A percentile compares a stretch with the other conserved stretches of the same genome.
phyloP scores from a whole-genome alignment of 2,888 invertebrate genomes.

The Papilio demoleus region DNA sequence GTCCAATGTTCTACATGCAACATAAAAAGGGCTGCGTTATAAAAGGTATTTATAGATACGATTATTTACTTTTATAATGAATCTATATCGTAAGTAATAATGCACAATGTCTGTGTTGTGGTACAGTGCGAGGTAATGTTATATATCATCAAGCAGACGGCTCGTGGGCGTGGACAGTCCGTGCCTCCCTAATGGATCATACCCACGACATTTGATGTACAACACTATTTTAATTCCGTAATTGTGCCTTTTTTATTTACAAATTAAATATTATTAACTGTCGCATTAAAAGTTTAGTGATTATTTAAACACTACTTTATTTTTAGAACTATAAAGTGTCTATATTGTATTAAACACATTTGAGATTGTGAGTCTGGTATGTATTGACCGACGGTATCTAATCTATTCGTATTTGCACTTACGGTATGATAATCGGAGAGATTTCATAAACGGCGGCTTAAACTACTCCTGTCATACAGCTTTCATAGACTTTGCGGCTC shows the following conservation, averaged over 20 bases:
- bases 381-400: no score
- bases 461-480: constrained; percentile 13
- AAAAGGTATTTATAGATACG: no score
- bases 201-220: neutral
- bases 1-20: no score
- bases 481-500: neutral
- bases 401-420: neutral
- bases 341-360: neutral
- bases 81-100: no score
- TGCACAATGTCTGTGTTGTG: neutral
- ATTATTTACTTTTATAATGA: no score
- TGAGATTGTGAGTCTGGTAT: no score
- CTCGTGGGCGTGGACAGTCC: neutral
- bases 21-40: no score
- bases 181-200: neutral
- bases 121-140: neutral
- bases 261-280: neutral
- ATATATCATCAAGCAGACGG: neutral
- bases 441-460: neutral
- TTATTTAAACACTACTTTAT: no score
- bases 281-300: no score
- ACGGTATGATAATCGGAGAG: neutral
- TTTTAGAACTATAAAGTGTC: neutral
- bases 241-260: neutral
- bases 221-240: neutral